Conservation (phyloP, 64 coral and sea anemone species). For the Porites australiensis region DNA sequence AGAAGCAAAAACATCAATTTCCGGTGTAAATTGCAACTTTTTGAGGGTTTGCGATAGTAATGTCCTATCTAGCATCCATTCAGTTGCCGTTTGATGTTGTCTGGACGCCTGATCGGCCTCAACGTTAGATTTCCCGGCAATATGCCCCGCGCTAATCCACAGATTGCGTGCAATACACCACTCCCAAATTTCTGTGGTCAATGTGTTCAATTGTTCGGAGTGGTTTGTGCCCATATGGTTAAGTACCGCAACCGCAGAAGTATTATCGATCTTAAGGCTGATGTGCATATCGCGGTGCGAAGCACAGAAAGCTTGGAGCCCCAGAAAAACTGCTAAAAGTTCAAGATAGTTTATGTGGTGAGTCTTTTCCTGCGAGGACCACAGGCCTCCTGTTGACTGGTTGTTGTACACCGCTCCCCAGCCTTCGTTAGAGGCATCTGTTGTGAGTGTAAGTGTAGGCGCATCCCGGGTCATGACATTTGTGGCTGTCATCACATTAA, state of each 20-base stretch:
- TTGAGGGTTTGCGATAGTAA: neutral
- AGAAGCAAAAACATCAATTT: conserved; percentile 11
- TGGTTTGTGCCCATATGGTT: conserved; percentile 40
- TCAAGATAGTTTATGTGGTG: conserved; percentile 71
- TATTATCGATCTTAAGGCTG: conserved; percentile 10
- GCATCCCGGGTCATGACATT: conserved; percentile 33
- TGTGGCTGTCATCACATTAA: neutral
- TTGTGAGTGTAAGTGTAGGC: conserved; percentile 6
- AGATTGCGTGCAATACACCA: conserved; percentile 34
- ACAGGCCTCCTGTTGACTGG: conserved; percentile 38
- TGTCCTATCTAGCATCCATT: neutral
- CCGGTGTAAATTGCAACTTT: neutral
- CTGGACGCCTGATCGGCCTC: conserved; percentile 7
- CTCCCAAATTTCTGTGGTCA: conserved; percentile 26
- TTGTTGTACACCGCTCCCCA: conserved; percentile 54
- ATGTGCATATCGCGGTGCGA: neutral
- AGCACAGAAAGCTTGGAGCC: conserved; percentile 2
- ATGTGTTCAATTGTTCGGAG: neutral
- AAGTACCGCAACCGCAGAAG: neutral
- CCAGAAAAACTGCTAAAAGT: conserved; percentile 50
- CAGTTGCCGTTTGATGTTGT: neutral
- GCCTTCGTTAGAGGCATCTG: conserved; percentile 59
- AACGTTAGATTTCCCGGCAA: conserved; percentile 42
- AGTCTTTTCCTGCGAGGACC: conserved; percentile 5
- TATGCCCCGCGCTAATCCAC: conserved; percentile 20